Base-by-base conservation (phyloP, 2,797 vertebrate genomes). In the Sebastes paucispinis region DNA sequence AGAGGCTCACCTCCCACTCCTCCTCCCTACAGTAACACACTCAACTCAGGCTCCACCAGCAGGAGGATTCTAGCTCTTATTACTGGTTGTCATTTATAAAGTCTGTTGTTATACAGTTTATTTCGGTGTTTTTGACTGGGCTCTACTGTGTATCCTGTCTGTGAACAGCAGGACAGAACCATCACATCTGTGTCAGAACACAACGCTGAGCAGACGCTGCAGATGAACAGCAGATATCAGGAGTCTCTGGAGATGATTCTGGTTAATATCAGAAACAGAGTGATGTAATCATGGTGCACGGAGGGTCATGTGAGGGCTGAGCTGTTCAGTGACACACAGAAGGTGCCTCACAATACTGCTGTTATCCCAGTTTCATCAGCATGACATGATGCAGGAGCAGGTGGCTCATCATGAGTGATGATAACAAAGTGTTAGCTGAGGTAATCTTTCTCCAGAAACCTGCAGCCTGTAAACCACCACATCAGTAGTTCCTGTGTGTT, bases 1-100 rank as follows among this genome's bases (percentile, higher is more conserved):
- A 86, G 68, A 76, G 84, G 74, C 88, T 94, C 85, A 74, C 90
- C 90, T 91, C 94, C 93, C 91, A 93, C 94, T 93, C 92, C 80
- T 93, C 83, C 84, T 93, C 83, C 84, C 87, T 82, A 91, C 90
- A 86, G 88, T 75, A 80, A 88, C 82, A 88, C 59, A 67, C 89
- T 85, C 69, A 47, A 64, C 82, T 80, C 75, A 34, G 66, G 72
- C 75, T 79, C 62, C 65, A n/a, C 47, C 73, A 66, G 69, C 75
- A 79, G 62, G 68, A 73, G 71, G 67, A 85, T 18, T 57, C 43
- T 47, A 20, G 47, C 47, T 52, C 43, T 47, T 14, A 14, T 14
- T 47, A 16, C 43, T 52, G 47, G 47, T 64, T 73, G 6, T 32
- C 11, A 65, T 58, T 52, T 73, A 29, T 4, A 43, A 60, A 34